Evolutionary conservation across 92 coral and sea anemone genomes (phyloP), one percentile per base, ranked within the genome.

Genomic region (Desmophyllum pertusum): DNA sequence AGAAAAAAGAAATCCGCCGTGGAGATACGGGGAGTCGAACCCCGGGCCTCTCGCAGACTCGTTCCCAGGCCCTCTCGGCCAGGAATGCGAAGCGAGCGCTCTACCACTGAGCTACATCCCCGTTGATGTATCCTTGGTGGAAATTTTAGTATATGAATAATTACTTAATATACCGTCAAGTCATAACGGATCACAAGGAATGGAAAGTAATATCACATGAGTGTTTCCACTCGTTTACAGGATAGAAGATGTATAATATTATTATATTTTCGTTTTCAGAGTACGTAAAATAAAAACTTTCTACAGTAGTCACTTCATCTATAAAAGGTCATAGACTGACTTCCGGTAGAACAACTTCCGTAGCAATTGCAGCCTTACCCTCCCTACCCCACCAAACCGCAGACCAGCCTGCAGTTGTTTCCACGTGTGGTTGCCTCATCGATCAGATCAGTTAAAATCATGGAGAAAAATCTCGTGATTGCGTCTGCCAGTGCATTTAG

Each of bases 91-190:
- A 96, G 98, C 98, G 98, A 93, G 87, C 98, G 98, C 98, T 96
- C 98, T 96, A 96, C 98, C 98, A 96, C 98, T 96, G 98, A 96
- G 98, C 98, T 94, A 96, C 98, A 96, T 93, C 98, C 98, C 98
- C 98, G 70, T 37, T 33, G 36, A 40, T 38, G 5, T 29, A 14
- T 0, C 21, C 19, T 0, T 0, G 0, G 4, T 0, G 10, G 0
- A 40, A 52, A 25, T 55, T 30, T 63, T 71, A 25, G 8, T 21
- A 39, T 43, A 18, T 77, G 36, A 66, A n/a, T 6, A 59, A 27
- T 25, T 9, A 0, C 4, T 48, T 21, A 48, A 14, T 4, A 48
- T 13, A 48, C n/a, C n/a, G n/a, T n/a, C n/a, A n/a, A n/a, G n/a
- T n/a, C n/a, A n/a, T n/a, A n/a, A n/a, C n/a, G n/a, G n/a, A n/a